Base-by-base conservation (phyloP, 2,888 invertebrate genomes). In the Dioctria linearis region DNA sequence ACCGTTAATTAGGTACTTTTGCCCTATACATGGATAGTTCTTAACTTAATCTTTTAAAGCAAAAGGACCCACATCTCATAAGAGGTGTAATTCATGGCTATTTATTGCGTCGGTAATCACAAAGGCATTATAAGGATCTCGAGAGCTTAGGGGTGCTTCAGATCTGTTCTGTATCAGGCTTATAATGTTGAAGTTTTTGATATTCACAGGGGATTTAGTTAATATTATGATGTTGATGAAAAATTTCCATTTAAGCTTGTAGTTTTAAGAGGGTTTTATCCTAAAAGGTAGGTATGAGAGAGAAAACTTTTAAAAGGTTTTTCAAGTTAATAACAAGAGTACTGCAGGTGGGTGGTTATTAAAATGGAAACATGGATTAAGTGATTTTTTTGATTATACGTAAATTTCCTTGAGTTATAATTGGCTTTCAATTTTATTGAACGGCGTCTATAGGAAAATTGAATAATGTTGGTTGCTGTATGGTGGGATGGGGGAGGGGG, bases 91-190 rank as follows among this genome's bases (percentile, higher is more conserved):
- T 67, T 9, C 46, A 4, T 46, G 67, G 67, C 46, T 67, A 67
- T 67, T 67, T 67, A 25, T 25, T 67, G 43, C 9, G 67, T 42
- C 46, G 13, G 67, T 67, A 67, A 67, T 67, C 67, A 9, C 67
- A 67, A 67, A 67, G 67, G 42, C 46, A 67, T 67, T 67, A 67
- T 46, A 67, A 67, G 43, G 43, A 43, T 13, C 67, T 67, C 3
- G 25, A 67, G 42, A 67, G 67, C 8, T 67, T 67, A 43, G 25
- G 49, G 8, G 8, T 13, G 4, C 46, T 13, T 42, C 67, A 42
- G 43, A 66, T 67, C 49, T 43, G 67, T 40, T 25, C 46, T 13
- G 46, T 25, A 25, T 67, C 43, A 13, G n/a, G 67, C 67, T 67
- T 46, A 25, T 46, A 25, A 25, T 67, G 25, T 46, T 43, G 46